These are phyloP conservation scores for Meiosimyza decipiens DNA, from an alignment of 2,888 invertebrate species.

Conservation along the genomic window DNA sequence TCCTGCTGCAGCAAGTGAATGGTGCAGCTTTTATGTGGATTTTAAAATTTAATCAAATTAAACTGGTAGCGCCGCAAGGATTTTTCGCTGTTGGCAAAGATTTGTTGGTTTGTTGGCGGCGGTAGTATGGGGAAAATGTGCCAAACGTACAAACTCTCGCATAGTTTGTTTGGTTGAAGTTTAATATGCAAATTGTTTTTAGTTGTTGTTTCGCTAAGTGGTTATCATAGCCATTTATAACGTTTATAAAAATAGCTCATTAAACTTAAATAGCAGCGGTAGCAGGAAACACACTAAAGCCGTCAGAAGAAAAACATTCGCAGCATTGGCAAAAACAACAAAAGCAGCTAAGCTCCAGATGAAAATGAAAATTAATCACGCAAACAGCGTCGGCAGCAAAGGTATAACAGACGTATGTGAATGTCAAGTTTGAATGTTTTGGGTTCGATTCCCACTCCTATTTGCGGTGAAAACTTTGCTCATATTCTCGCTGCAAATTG, in stretches of 20 bases:
- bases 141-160: constrained; percentile 36
- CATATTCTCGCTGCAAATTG: constrained; percentile 4
- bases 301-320: not conserved
- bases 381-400: not conserved
- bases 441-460: not conserved
- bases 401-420: not conserved
- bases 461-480: constrained; percentile 12
- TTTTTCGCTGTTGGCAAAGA: constrained; percentile 48
- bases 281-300: constrained; percentile 35
- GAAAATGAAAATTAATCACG: not conserved
- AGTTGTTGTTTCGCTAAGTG: constrained; percentile 54
- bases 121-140: constrained; percentile 29
- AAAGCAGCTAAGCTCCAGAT: not conserved
- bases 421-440: no score
- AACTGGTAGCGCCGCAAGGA: constrained; percentile 59
- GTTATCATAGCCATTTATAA: constrained; percentile 60
- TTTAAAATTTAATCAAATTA: constrained; percentile 63
- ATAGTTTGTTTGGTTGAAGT: constrained; percentile 48
- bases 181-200: constrained; percentile 62
- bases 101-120: not conserved
- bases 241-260: constrained; percentile 61
- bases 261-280: constrained; percentile 55
- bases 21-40: constrained; percentile 58
- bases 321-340: constrained; percentile 7
- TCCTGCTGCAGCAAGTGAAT: constrained; percentile 45